Percentiles rank a stretch among this genome's conserved stretches.
These are phyloP conservation scores for Microchirus variegatus DNA, from an alignment of 2,797 vertebrate species.

Conservation along the genomic window DNA sequence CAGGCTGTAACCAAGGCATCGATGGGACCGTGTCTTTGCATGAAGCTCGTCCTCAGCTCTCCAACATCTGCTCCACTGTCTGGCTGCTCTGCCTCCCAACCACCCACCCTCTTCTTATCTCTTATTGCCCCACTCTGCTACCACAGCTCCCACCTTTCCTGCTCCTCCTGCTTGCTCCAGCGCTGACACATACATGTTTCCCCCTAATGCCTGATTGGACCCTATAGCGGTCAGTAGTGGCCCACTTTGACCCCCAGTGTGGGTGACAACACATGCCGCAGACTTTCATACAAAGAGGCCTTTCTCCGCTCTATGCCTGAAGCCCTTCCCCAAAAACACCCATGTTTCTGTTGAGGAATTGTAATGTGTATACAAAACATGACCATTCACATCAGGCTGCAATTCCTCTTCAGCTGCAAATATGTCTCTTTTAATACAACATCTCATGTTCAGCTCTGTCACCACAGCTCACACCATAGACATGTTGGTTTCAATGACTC, in stretches of 20 bases:
- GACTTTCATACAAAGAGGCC: slow-evolving; percentile 76
- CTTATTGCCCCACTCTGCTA: slow-evolving; percentile 52
- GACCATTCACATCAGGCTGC: slow-evolving; percentile 48
- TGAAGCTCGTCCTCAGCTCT: slow-evolving; percentile 75
- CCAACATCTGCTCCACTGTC: slow-evolving; percentile 72
- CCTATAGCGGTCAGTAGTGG: slow-evolving; percentile 65
- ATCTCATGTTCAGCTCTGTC: slow-evolving; percentile 37
- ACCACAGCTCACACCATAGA: slow-evolving; percentile 9
- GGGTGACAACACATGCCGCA: slow-evolving; percentile 58
- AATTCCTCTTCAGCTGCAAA: slow-evolving; percentile 56
- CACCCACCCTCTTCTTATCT: slow-evolving; percentile 24
- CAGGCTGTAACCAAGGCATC: slow-evolving; percentile 88
- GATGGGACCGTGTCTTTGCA: slow-evolving; percentile 76
- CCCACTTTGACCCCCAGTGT: slow-evolving; percentile 50
- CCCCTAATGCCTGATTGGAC: slow-evolving; percentile 58
- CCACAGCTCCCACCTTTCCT: slow-evolving; percentile 41
- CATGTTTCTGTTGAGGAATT: slow-evolving; percentile 42
- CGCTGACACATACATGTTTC: slow-evolving; percentile 39
- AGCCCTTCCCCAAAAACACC: slow-evolving; percentile 54
- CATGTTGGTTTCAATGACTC: slow-evolving; percentile 1
- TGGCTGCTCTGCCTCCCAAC: slow-evolving; percentile 5
- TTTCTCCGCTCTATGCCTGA: slow-evolving; percentile 78
- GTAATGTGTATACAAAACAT: not conserved
- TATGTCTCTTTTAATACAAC: slow-evolving; percentile 43
- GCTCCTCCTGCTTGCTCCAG: slow-evolving; percentile 41